Percentiles rank a stretch among this genome's conserved stretches.
These are phyloP conservation scores for Labrus mixtus DNA, from an alignment of 2,113 vertebrate genomes.

Conservation along the genomic window DNA sequence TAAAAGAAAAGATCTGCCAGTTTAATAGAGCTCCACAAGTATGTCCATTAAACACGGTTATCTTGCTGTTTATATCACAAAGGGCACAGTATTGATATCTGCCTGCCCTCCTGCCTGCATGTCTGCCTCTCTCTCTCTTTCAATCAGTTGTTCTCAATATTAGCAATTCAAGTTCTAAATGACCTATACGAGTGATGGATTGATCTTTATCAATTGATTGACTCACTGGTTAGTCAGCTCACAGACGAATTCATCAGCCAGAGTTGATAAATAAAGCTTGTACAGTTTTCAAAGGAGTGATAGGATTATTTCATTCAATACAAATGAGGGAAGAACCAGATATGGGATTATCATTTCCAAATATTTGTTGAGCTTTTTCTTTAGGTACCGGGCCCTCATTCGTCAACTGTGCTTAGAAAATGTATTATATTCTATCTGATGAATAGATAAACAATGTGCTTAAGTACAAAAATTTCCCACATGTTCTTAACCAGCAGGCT, in stretches of 20 bases:
- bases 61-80: no score
- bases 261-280: neutral
- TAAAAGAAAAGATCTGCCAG: no score
- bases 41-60: no score
- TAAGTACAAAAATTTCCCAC: no score
- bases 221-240: neutral
- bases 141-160: neutral
- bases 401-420: no score
- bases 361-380: no score
- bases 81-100: neutral
- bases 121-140: neutral
- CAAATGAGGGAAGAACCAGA: neutral
- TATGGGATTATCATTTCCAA: neutral
- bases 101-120: neutral
- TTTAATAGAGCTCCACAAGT: no score
- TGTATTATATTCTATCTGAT: no score
- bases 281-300: neutral
- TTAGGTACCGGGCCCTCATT: no score
- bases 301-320: no score
- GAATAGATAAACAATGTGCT: no score
- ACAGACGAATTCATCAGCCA: neutral
- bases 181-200: neutral
- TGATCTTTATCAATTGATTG: conserved; percentile 2
- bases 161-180: neutral
- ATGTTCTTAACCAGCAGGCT: no score